Percentiles rank a stretch among this genome's conserved stretches.
These are phyloP conservation scores for Agriopis marginaria DNA, from an alignment of 2,888 invertebrate species.

Conservation along the genomic window DNA sequence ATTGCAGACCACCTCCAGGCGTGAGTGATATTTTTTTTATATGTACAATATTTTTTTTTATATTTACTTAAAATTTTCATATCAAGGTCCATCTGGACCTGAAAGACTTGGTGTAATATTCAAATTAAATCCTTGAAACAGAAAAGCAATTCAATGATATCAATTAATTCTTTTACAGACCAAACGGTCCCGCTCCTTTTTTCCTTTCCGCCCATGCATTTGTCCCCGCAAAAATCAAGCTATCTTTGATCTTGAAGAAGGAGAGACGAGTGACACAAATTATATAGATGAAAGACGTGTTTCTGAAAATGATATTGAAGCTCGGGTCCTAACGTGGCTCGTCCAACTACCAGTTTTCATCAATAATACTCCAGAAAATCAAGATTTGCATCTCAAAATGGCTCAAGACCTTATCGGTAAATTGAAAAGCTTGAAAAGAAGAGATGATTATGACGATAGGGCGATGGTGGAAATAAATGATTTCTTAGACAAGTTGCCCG, in stretches of 20 bases:
- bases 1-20: conserved; percentile 2
- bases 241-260: neutral
- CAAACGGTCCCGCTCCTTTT: neutral
- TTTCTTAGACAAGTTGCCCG: neutral
- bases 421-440: neutral
- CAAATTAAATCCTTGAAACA: too few relatives aligned
- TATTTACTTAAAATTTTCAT: too few relatives aligned
- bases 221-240: neutral
- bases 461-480: conserved; percentile 1
- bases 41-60: too few relatives aligned
- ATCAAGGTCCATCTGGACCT: too few relatives aligned
- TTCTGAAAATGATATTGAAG: conserved; percentile 3
- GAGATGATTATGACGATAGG: neutral
- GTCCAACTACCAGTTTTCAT: neutral
- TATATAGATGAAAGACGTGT: neutral
- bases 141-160: neutral
- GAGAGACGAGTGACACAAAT: neutral
- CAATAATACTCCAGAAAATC: conserved; percentile 6
- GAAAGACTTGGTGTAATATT: too few relatives aligned
- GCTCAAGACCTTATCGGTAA: neutral
- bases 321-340: neutral
- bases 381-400: neutral
- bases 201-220: neutral
- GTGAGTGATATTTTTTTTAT: neutral
- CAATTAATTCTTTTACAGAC: conserved; percentile 6